Percentiles rank a stretch among this genome's conserved stretches.
Conservation (phyloP, 2,797 vertebrate genomes). For the Threskiornis aethiopicus region DNA sequence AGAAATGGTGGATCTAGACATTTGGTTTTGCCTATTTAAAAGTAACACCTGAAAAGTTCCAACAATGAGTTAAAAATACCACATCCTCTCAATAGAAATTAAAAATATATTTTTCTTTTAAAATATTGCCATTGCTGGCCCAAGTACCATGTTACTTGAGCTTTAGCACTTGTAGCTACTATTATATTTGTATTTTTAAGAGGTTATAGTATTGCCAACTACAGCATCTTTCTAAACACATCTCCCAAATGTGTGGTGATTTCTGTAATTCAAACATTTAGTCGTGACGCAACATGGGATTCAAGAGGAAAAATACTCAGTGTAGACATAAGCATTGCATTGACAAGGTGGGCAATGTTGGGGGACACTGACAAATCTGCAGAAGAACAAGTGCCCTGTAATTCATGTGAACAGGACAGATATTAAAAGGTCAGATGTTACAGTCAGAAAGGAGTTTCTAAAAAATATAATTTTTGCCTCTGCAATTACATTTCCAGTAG, state of each 20-base stretch:
- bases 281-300: neutral
- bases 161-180: neutral
- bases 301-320: neutral
- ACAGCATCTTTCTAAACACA: neutral
- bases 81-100: neutral
- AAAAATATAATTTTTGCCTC: slow-evolving; percentile 5
- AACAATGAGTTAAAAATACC: neutral
- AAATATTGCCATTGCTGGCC: neutral
- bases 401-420: neutral
- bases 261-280: neutral
- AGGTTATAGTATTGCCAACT: neutral
- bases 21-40: neutral
- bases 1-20: neutral
- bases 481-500: slow-evolving; percentile 24
- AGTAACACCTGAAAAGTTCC: neutral
- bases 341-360: neutral
- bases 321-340: neutral
- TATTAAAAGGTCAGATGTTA: slow-evolving; percentile 13
- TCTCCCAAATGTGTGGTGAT: neutral
- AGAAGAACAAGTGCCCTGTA: neutral
- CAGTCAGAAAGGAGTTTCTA: neutral
- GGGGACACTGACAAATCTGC: neutral
- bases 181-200: neutral
- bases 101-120: neutral
- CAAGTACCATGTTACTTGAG: neutral